phyloP scores from a whole-genome alignment of 1,140 invertebrate species.

The Macrobrachium nipponense region DNA sequence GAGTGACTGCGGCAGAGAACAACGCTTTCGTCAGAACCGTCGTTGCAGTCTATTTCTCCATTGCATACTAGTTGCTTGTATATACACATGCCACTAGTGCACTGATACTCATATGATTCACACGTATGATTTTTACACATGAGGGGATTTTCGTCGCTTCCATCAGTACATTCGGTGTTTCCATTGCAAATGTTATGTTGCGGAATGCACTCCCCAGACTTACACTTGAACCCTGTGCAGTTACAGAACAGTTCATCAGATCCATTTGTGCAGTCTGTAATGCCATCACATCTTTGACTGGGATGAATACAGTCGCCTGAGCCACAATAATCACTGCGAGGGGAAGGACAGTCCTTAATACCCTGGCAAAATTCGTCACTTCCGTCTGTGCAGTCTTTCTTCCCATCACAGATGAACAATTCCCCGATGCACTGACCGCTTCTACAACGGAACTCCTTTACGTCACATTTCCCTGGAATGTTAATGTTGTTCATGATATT shows the following conservation, averaged over 20 bases:
- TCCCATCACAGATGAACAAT: background rate
- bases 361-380: background rate
- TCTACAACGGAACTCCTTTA: background rate
- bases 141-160: background rate
- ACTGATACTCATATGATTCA: background rate
- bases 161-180: background rate
- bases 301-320: background rate
- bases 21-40: background rate
- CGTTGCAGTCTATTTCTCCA: background rate
- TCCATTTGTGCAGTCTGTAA: background rate
- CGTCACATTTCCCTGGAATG: background rate
- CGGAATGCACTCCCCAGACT: background rate
- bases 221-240: background rate
- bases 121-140: no score
- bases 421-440: background rate
- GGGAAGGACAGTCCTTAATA: background rate
- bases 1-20: background rate
- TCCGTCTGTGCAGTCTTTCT: constrained; percentile 2
- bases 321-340: background rate
- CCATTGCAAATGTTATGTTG: background rate
- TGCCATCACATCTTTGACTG: background rate
- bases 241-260: background rate
- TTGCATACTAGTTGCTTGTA: background rate
- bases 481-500: background rate
- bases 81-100: constrained; percentile 1